Evolutionary conservation across 37 sponge, comb jelly and placozoan genomes (phyloP).

Genomic region (Crambe crambe): DNA sequence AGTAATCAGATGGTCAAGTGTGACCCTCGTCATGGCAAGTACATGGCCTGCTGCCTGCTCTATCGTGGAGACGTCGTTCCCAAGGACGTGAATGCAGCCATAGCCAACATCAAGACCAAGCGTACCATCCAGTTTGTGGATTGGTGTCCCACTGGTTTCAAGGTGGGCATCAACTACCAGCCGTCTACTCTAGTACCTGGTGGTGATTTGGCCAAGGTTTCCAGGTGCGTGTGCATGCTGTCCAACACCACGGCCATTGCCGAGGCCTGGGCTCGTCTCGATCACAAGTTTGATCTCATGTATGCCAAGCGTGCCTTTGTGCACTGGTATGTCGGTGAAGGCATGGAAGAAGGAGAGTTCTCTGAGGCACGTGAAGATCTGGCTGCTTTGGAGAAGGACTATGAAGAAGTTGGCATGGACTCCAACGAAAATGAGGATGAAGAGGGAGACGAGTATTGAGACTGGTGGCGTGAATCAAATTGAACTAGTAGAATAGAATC

Average conservation of each 20-base stretch:
- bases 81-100: constrained; percentile 95
- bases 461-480: not conserved
- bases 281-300: constrained; percentile 99
- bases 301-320: constrained; percentile 98
- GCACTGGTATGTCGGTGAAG: constrained; percentile 99
- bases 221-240: constrained; percentile 92
- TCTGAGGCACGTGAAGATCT: constrained; percentile 95
- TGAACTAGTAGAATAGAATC: not conserved
- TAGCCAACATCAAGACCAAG: constrained; percentile 96
- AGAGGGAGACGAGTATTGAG: constrained; percentile 48
- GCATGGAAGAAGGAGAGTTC: constrained; percentile 99
- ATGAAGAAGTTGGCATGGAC: constrained; percentile 86
- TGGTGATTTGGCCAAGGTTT: constrained; percentile 94
- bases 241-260: constrained; percentile 98
- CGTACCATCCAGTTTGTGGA: constrained; percentile 95
- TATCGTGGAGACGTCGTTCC: constrained; percentile 96
- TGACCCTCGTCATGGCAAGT: constrained; percentile 97
- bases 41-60: constrained; percentile 97
- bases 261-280: constrained; percentile 97
- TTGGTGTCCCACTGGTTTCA: constrained; percentile 98
- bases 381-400: constrained; percentile 93
- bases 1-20: constrained; percentile 99
- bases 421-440: constrained; percentile 46
- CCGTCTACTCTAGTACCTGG: constrained; percentile 90
- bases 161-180: constrained; percentile 98